A percentile compares a stretch with the other conserved stretches of the same genome.
phyloP scores from a whole-genome alignment of 2,888 invertebrate genomes.

The Acanthosoma haemorrhoidale region DNA sequence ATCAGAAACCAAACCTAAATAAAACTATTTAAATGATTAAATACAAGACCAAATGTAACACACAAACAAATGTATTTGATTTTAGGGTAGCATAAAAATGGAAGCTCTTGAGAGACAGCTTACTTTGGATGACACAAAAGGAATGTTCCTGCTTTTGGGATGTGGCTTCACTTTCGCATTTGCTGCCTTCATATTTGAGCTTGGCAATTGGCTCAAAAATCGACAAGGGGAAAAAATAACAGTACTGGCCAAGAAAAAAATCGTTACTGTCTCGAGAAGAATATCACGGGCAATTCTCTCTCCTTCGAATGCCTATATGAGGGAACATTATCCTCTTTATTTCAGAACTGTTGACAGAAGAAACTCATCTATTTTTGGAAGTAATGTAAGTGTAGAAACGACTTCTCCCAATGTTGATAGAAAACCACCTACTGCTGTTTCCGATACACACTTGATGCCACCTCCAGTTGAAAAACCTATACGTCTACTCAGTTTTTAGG shows the following conservation, averaged over 20 bases:
- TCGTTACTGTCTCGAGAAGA: slow-evolving; percentile 6
- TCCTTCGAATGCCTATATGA: background rate
- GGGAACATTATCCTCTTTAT: slow-evolving; percentile 21
- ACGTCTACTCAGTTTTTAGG: slow-evolving; percentile 16
- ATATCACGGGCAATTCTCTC: background rate
- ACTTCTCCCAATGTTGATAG: too few relatives aligned
- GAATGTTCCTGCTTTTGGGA: slow-evolving; percentile 70
- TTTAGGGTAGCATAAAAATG: background rate
- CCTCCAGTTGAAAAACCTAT: slow-evolving; percentile 16
- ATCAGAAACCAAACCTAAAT: too few relatives aligned
- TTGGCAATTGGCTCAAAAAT: slow-evolving; percentile 20
- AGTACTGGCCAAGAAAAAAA: background rate
- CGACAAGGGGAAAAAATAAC: background rate
- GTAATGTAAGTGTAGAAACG: background rate
- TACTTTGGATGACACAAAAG: slow-evolving; percentile 74
- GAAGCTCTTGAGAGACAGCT: slow-evolving; percentile 57
- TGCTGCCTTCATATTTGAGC: slow-evolving; percentile 59
- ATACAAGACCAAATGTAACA: too few relatives aligned
- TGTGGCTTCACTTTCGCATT: slow-evolving; percentile 63
- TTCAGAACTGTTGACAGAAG: background rate
- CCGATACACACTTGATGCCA: background rate
- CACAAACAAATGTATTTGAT: background rate
- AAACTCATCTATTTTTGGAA: slow-evolving; percentile 19
- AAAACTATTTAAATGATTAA: too few relatives aligned
- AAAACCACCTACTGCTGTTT: background rate